A percentile compares a stretch with the other conserved stretches of the same genome.
These are phyloP conservation scores for Xyrauchen texanus DNA, from an alignment of 2,113 vertebrate species.

Conservation along the genomic window DNA sequence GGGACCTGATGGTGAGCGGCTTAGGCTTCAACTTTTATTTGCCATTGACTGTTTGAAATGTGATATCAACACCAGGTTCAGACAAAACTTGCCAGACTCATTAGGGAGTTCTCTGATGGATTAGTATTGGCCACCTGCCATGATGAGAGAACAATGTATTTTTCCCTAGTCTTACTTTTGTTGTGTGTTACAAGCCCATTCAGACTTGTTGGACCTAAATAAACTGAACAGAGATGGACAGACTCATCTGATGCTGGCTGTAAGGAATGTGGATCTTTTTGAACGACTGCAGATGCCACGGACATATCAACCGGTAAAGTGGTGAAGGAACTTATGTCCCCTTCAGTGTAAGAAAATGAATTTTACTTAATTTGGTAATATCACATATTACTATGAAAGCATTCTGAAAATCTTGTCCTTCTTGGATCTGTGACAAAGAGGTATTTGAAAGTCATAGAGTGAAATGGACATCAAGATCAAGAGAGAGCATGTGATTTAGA, in stretches of 20 bases:
- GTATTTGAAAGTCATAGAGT: background rate
- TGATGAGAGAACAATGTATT: background rate
- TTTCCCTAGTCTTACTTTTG: slow-evolving; percentile 5
- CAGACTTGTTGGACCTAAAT: slow-evolving; percentile 69
- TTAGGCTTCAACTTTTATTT: slow-evolving; percentile 8
- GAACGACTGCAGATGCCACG: slow-evolving; percentile 63
- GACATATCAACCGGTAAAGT: slow-evolving; percentile 69
- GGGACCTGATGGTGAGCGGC: slow-evolving; percentile 68
- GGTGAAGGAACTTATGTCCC: slow-evolving; percentile 69
- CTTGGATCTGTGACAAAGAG: no score
- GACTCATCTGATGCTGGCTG: slow-evolving; percentile 75
- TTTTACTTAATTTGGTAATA: no score
- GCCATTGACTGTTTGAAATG: slow-evolving; percentile 35
- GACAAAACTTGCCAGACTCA: slow-evolving; percentile 18
- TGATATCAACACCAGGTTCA: slow-evolving; percentile 8
- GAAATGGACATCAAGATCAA: background rate
- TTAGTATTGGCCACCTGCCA: slow-evolving; percentile 13
- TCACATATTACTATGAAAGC: no score
- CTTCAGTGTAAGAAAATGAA: slow-evolving; percentile 66
- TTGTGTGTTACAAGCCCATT: slow-evolving; percentile 60
- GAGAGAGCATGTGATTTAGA: background rate
- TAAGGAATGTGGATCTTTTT: slow-evolving; percentile 77
- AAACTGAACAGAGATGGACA: slow-evolving; percentile 69
- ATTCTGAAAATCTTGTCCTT: no score
- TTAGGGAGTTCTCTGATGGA: slow-evolving; percentile 16